These are phyloP conservation scores for Tridacna gigas DNA, from an alignment of 2,888 invertebrate species.

Conservation along the genomic window DNA sequence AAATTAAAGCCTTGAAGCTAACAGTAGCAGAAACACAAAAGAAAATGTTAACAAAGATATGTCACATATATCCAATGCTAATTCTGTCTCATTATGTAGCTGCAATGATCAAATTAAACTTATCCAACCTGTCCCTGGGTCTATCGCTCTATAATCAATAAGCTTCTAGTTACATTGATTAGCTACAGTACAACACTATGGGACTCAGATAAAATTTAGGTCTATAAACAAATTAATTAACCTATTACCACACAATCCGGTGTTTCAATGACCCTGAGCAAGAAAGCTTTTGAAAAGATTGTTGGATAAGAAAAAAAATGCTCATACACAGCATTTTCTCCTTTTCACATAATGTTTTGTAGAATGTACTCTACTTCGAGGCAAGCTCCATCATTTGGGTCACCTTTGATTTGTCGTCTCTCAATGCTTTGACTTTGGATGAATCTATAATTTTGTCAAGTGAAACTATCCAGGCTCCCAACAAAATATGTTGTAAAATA, in stretches of 20 bases:
- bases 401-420: no score
- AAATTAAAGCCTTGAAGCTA: no score
- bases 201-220: background rate
- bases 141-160: background rate
- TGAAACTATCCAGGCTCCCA: no score
- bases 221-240: background rate
- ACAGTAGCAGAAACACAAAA: no score
- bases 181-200: background rate
- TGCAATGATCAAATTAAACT: background rate
- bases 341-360: background rate
- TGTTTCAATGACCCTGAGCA: background rate
- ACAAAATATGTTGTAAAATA: no score
- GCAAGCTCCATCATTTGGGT: background rate
- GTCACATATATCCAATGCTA: no score
- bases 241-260: background rate
- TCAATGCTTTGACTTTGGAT: background rate
- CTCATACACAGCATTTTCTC: background rate
- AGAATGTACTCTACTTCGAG: background rate
- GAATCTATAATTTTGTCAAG: no score
- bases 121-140: background rate
- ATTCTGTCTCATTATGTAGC: no score
- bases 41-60: no score
- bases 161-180: constrained; percentile 28
- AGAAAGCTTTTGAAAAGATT: no score
- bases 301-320: no score